Conservation (phyloP, 2,113 vertebrate species). For the Xyliphius kryptos region DNA sequence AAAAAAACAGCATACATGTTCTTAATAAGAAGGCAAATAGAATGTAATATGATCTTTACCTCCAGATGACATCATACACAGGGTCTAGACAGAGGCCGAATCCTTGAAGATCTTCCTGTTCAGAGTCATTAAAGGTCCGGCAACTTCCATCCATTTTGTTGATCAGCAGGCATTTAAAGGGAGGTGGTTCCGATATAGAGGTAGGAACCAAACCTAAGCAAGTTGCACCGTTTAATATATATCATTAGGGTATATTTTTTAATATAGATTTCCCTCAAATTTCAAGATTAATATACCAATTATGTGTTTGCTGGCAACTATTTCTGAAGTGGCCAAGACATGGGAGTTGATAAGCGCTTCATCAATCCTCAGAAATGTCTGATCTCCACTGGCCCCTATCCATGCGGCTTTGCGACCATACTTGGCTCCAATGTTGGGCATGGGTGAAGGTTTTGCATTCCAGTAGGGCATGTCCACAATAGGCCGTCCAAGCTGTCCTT, state of each 20-base stretch:
- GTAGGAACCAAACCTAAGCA: conserved; percentile 91
- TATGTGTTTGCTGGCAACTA: conserved; percentile 97
- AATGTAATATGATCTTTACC: no score
- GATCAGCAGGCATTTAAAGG: conserved; percentile 96
- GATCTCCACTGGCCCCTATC: conserved; percentile 96
- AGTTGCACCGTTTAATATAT: no score
- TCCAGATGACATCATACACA: conserved; percentile 98
- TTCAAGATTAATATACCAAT: conserved; percentile 71
- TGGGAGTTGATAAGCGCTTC: conserved; percentile 98
- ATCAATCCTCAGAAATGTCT: conserved; percentile 93
- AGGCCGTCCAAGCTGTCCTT: conserved; percentile 93
- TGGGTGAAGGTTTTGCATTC: conserved; percentile 94
- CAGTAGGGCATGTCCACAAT: conserved; percentile 97
- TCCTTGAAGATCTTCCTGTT: conserved; percentile 96
- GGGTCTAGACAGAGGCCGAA: conserved; percentile 96
- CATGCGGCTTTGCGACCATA: conserved; percentile 96
- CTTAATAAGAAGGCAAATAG: no score
- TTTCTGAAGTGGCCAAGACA: conserved; percentile 94
- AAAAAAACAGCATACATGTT: no score
- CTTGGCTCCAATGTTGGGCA: conserved; percentile 97
- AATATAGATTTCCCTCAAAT: neutral
- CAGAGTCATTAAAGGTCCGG: conserved; percentile 96
- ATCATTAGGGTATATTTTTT: no score
- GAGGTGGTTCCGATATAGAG: conserved; percentile 88
- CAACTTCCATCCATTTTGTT: conserved; percentile 98